Base-by-base conservation (phyloP, 1,140 invertebrate genomes). In the Papilio dardanus region DNA sequence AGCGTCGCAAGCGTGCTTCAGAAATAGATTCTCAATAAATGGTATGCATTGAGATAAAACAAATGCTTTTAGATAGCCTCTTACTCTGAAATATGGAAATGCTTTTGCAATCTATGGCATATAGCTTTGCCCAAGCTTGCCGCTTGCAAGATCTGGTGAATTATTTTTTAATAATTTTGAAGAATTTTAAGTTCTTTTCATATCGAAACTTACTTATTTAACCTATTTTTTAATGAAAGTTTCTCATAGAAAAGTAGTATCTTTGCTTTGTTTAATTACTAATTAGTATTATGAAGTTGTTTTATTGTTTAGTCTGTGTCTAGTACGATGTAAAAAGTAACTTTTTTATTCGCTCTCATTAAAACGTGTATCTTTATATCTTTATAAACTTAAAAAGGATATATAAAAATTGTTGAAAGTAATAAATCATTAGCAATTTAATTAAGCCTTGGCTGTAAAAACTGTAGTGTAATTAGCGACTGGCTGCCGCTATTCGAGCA, bases 361-460 rank as follows among this genome's bases (percentile, higher is more conserved):
- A 28, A 62, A 62, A 30, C 54, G 2, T 28, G 54, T 28, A 62
- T 30, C 21, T 62, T 3, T 28, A 28, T 21, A 62, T 1, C 28
- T 10, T 62, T 28, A 62, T 28, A 62, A 58, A n/a, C n/a, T n/a
- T n/a, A n/a, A 58, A 58, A 58, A n/a, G 16, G n/a, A 46, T 62
- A 19, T 66, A 33, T 14, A 68, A 69, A 69, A 69, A 35, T 24
- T 69, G 31, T 69, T 69, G 16, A 24, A 40, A 37, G 67, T 69
- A 35, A 69, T 69, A 69, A 69, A 69, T 69, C 35, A 28, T 69
- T 69, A 37, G 19, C 67, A 69, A 40, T 69, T 69, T 69, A 69
- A 40, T 69, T 69, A 37, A 69, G 67, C 19, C 33, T 37, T 37
- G 33, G 67, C 67, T 37, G 67, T 69, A 40, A 69, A 40, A 69